phyloP scores from a whole-genome alignment of 2,888 invertebrate species.

The Ptychoptera contaminata region DNA sequence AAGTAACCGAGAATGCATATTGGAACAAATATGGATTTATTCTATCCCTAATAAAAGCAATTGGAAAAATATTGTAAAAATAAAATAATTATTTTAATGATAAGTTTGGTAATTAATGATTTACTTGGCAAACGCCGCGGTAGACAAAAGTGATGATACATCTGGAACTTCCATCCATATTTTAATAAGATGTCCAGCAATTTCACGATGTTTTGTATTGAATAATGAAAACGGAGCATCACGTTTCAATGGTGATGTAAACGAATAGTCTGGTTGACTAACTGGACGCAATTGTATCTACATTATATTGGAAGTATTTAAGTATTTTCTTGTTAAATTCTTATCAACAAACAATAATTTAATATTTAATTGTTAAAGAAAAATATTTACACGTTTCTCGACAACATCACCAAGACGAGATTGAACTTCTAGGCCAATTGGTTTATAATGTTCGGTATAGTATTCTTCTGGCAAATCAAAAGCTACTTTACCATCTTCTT shows the following conservation, averaged over 20 bases:
- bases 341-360: too few species aligned
- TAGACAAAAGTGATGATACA: background rate
- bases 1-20: slow-evolving; percentile 1
- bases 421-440: slow-evolving; percentile 2
- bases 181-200: background rate
- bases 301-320: background rate
- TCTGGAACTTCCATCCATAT: background rate
- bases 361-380: background rate
- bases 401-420: slow-evolving; percentile 4
- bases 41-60: background rate
- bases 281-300: background rate
- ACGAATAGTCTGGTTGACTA: slow-evolving; percentile 1
- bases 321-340: too few species aligned
- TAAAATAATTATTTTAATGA: background rate
- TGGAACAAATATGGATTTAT: slow-evolving; percentile 1
- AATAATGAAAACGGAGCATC: slow-evolving; percentile 3
- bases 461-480: slow-evolving; percentile 7
- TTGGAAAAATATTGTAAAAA: background rate
- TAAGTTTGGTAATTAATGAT: background rate
- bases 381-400: background rate
- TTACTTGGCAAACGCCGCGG: background rate
- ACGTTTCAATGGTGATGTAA: background rate
- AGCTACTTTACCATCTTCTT: slow-evolving; percentile 3
- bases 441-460: slow-evolving; percentile 6
- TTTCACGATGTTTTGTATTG: background rate